Conservation (phyloP, 2,113 vertebrate genomes). For the Cariama cristata region DNA sequence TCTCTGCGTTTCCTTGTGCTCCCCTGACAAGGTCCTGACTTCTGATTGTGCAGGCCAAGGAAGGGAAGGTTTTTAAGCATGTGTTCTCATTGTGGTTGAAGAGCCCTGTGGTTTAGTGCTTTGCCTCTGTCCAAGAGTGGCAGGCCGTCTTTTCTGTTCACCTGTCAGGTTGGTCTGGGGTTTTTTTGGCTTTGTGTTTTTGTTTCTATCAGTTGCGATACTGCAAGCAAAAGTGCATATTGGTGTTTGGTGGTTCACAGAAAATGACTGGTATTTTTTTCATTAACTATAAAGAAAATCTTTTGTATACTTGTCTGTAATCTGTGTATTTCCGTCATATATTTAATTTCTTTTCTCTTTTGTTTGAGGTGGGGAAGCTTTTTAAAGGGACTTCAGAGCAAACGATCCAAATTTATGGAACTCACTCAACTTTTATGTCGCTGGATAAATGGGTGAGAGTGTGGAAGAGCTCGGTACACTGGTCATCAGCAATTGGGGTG, state of each 20-base stretch:
- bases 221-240: background rate
- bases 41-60: background rate
- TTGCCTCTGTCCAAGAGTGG: background rate
- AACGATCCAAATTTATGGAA: background rate
- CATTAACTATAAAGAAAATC: background rate
- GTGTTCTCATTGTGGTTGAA: background rate
- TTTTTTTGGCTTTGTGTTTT: background rate
- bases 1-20: background rate
- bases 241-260: background rate
- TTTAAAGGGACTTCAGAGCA: background rate
- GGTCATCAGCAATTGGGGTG: background rate
- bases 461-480: fast-evolving
- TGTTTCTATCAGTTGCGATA: background rate
- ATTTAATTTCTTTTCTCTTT: background rate
- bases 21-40: background rate
- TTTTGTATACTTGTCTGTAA: background rate
- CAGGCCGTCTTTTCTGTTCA: background rate
- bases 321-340: background rate
- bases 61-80: background rate
- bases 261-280: background rate
- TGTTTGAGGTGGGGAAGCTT: background rate
- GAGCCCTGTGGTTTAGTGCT: background rate
- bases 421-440: background rate
- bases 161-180: too few species aligned
- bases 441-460: background rate